Percentiles rank a stretch among this genome's conserved stretches.
Conservation (phyloP, 2,113 vertebrate genomes). For the Neomonachus schauinslandi region DNA sequence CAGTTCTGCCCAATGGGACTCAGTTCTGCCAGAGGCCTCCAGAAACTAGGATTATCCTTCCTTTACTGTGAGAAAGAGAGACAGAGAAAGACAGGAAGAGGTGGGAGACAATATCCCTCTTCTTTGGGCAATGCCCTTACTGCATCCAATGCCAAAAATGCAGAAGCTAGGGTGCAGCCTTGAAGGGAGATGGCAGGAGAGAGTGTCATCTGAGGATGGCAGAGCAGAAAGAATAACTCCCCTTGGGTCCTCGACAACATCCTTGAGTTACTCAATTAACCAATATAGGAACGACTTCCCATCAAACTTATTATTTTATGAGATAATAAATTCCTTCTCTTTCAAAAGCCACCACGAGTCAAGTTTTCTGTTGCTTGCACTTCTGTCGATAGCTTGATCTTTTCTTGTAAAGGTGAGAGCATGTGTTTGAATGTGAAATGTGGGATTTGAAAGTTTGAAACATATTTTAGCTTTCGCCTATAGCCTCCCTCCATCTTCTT, state of each 20-base stretch:
- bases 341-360: not conserved
- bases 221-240: constrained; percentile 22
- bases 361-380: not conserved
- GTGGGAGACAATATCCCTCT: not conserved
- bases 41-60: not conserved
- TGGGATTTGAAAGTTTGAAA: not conserved
- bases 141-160: not conserved
- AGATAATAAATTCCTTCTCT: not conserved
- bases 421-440: not conserved
- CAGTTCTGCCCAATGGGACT: not conserved
- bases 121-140: not conserved
- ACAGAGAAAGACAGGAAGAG: not conserved
- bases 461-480: not conserved
- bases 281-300: not conserved
- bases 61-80: not conserved
- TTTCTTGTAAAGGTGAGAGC: not conserved
- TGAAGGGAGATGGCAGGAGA: not conserved
- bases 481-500: not conserved
- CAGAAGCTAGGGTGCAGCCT: not conserved
- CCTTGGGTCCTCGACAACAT: not conserved
- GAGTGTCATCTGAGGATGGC: not conserved
- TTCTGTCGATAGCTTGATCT: not conserved
- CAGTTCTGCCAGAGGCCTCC: not conserved
- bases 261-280: not conserved
- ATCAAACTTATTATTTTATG: not conserved